Conservation (phyloP, 2,888 invertebrate species). For the Orchesella flavescens region DNA sequence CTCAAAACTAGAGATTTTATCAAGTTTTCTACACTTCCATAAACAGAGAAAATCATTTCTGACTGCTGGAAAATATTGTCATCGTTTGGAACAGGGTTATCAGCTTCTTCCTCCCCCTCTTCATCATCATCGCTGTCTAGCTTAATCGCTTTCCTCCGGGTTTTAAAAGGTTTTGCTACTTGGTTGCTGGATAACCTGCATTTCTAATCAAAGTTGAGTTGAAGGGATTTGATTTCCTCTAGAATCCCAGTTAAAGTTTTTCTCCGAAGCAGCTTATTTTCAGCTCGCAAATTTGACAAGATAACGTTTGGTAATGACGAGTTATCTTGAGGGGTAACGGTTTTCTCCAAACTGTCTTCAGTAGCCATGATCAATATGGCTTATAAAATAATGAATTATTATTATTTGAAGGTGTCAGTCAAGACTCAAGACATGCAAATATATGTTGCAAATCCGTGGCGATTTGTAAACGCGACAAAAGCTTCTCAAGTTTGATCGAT, state of each 20-base stretch:
- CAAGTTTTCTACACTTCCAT: constrained; percentile 30
- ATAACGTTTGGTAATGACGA: neutral
- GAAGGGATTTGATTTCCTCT: constrained; percentile 40
- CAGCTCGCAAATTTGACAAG: constrained; percentile 53
- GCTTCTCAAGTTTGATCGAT: constrained; percentile 29
- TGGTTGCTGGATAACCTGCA: neutral
- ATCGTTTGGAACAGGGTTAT: constrained; percentile 79
- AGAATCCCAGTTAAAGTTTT: constrained; percentile 60
- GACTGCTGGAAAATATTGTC: constrained; percentile 10
- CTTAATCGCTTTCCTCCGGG: neutral
- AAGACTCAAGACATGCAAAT: no score
- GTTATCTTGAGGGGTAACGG: no score
- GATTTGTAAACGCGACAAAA: no score
- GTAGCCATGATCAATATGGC: neutral
- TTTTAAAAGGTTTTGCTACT: no score
- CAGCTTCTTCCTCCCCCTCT: constrained; percentile 78
- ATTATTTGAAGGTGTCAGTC: no score
- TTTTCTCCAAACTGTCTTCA: no score
- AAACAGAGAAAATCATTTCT: constrained; percentile 10
- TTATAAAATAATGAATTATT: no score
- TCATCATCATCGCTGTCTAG: constrained; percentile 76
- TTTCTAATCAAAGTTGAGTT: constrained; percentile 37
- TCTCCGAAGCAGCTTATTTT: constrained; percentile 65
- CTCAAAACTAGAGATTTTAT: constrained; percentile 34
- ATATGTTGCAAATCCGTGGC: no score